Base-by-base conservation (phyloP, 2,797 vertebrate genomes). In the Helicolenus hilgendorfi region DNA sequence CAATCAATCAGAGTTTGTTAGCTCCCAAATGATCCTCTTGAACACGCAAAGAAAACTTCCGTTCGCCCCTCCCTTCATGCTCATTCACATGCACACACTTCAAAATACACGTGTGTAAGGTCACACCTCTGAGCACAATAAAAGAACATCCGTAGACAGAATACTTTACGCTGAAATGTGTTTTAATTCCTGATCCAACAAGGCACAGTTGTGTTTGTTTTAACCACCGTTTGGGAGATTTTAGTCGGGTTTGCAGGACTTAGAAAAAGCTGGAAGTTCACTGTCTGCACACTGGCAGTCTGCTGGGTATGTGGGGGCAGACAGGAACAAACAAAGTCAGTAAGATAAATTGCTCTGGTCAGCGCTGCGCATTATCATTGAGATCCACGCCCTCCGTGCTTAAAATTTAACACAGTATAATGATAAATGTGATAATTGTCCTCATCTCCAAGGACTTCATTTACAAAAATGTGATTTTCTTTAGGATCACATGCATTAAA, bases 1-100 rank as follows among this genome's bases (percentile, higher is more conserved):
- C 87, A 92, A 95, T 96, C 89, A 91, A 92, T 95, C 92, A 79
- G 45, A 82, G 84, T 86, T 92, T 83, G 95, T 95, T 92, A 93
- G 68, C 75, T 72, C 65, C 29, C 4, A 63, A 60, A 74, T 80
- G 72, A 91, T 87, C 72, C 38, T 83, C 55, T 59, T 18, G 36
- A 83, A 59, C 49, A 81, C 20, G 71, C 8, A 38, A 22, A 11
- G 26, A 82, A 74, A 62, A 31, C 9, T 5, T 65, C 15, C 64
- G 2, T 3, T 63, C 55, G 18, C 10, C 27, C 13, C 45, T 59
- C 29, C 35, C 35, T 11, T 11, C 11, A 13, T 38, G 26, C 13
- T 35, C 72, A 13, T 27, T 45, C 53, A 38, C 38, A 59, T 27
- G 5, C 49, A 36, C 63, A 45, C 18, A 26, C 56, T 72, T 68